These are phyloP conservation scores for Ispidina lecontei DNA, from an alignment of 2,797 vertebrate species.

Conservation along the genomic window DNA sequence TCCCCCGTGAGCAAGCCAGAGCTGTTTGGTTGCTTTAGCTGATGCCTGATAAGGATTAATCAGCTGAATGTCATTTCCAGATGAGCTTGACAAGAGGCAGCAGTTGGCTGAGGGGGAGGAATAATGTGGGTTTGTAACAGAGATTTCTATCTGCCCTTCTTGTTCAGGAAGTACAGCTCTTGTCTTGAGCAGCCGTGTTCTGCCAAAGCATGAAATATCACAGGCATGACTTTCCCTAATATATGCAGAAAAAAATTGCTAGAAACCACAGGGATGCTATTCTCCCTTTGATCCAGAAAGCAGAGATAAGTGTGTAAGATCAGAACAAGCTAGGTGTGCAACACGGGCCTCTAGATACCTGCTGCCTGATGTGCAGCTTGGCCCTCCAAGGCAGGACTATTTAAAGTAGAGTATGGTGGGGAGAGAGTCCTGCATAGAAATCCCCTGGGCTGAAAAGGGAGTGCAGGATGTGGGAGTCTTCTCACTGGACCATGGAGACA, in stretches of 20 bases:
- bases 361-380: neutral
- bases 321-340: neutral
- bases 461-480: neutral
- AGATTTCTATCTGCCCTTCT: constrained; percentile 62
- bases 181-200: constrained; percentile 35
- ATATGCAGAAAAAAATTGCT: constrained; percentile 1
- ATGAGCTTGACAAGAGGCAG: constrained; percentile 60
- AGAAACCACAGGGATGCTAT: neutral
- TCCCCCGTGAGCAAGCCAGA: neutral
- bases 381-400: neutral
- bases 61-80: constrained; percentile 63
- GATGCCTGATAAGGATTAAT: constrained; percentile 63
- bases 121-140: constrained; percentile 42
- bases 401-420: neutral
- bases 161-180: constrained; percentile 56
- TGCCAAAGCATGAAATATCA: constrained; percentile 63
- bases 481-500: neutral
- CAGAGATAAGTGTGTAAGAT: neutral
- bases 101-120: constrained; percentile 72
- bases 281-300: constrained; percentile 4
- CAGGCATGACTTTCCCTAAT: constrained; percentile 44
- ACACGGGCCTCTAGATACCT: accelerated
- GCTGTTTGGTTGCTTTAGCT: constrained; percentile 34
- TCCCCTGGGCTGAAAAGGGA: accelerated
- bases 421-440: neutral